Base-by-base conservation (phyloP, 2,797 vertebrate species). In the Synaphobranchus kaupii region DNA sequence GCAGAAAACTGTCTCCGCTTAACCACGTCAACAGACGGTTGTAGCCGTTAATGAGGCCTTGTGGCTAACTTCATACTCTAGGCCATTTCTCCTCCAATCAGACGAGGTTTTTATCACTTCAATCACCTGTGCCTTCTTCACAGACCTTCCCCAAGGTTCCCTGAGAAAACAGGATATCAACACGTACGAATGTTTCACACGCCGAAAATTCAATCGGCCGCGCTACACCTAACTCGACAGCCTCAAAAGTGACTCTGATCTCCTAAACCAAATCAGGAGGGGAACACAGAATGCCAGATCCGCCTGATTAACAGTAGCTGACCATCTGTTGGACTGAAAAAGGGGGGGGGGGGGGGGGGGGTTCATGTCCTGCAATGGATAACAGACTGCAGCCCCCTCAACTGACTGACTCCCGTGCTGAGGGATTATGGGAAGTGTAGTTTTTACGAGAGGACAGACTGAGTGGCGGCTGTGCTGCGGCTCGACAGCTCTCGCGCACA, bases 51-150 rank as follows among this genome's bases (percentile, higher is more conserved):
- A 83, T 15, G 76, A 52, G 15, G 52, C 48, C 71, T 34, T 20
- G 71, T 44, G 31, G 31, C 31, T 39, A 76, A 44, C 71, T 76
- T 31, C 81, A 6, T 25, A 15, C 50, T 1, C 9, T 7, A 44
- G 31, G 5, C 25, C 13, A 2, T 28, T 48, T 17, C 34, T 25
- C 47, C 48, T 52, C 66, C 68, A 6, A 52, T 31, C 66, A 17
- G 34, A 87, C 60, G n/a, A 83, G 47, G 80, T 71, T 44, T 54
- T 60, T 22, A 60, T 86, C 48, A 71, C 60, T 44, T 83, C 86
- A 82, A 58, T 82, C 78, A 66, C 17, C 28, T 8, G 4, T 48
- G 15, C 39, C 39, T 39, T 39, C 39, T 39, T 39, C 39, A 39
- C 39, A 34, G 71, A 76, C 71, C 71, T 12, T 76, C 71, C 39